Conservation (phyloP, 2,888 invertebrate genomes). For the Drosophila recens region DNA sequence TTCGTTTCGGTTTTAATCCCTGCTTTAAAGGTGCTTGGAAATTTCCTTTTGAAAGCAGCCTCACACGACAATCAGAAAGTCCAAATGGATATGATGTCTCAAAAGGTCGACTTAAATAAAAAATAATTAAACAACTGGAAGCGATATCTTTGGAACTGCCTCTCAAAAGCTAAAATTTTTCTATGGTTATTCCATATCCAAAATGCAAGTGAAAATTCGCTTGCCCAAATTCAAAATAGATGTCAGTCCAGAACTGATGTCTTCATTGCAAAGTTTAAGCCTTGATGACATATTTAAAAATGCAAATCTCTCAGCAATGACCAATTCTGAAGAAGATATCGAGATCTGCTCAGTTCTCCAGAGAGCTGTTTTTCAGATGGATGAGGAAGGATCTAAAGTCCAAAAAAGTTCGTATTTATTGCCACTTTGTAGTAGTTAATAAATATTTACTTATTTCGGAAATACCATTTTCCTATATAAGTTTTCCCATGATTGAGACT, state of each 20-base stretch:
- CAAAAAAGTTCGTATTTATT: background rate
- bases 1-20: too few species aligned
- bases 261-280: background rate
- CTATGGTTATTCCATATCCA: too few species aligned
- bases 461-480: background rate
- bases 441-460: background rate
- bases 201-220: background rate
- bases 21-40: background rate
- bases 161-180: background rate
- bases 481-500: constrained; percentile 1
- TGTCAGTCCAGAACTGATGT: background rate
- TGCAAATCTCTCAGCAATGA: background rate
- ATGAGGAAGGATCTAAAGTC: background rate
- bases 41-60: background rate
- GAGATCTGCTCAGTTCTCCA: background rate
- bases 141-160: background rate
- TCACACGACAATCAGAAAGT: too few species aligned
- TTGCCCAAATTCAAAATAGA: constrained; percentile 2
- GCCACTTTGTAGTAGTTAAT: background rate
- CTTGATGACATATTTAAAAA: background rate
- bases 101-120: too few species aligned
- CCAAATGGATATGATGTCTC: too few species aligned
- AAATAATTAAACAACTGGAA: background rate
- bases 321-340: background rate
- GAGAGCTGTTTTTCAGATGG: background rate